Evolutionary conservation across 1,140 invertebrate species (phyloP).

Genomic region (Berghia stephanieae): DNA sequence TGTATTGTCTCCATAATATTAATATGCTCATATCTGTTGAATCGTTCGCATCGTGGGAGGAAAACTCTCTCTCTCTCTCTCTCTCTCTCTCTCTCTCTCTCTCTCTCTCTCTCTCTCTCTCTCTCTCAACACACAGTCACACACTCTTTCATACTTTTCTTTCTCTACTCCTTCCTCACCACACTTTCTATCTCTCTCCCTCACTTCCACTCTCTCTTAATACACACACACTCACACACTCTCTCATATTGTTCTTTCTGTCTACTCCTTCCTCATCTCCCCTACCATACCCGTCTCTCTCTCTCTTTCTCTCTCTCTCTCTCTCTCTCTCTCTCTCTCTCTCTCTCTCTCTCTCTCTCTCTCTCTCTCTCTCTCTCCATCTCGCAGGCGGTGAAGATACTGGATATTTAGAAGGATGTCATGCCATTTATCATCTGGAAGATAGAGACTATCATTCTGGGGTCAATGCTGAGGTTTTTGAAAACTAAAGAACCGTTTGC

Average conservation of each 20-base stretch:
- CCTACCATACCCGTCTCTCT: conserved; percentile 1
- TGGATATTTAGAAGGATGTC: neutral
- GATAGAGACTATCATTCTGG: neutral
- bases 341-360: conserved; percentile 21
- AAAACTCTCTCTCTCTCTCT: neutral
- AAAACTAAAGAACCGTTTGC: no score
- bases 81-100: conserved; percentile 31
- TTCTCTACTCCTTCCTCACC: neutral
- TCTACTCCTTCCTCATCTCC: neutral
- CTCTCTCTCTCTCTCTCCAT: neutral
- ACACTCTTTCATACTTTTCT: neutral
- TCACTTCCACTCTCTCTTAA: no score
- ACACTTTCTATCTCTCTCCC: no score
- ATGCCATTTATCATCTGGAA: no score
- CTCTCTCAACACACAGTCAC: neutral
- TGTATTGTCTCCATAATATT: no score
- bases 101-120: conserved; percentile 20
- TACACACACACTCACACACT: no score
- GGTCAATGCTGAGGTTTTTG: neutral
- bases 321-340: conserved; percentile 27
- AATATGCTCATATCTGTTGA: no score
- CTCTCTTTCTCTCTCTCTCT: conserved; percentile 24
- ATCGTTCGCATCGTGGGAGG: neutral
- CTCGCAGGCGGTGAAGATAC: neutral
- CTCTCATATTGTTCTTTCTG: neutral